Base-by-base conservation (phyloP, 2,888 invertebrate species). In the Drosophila neotestacea region DNA sequence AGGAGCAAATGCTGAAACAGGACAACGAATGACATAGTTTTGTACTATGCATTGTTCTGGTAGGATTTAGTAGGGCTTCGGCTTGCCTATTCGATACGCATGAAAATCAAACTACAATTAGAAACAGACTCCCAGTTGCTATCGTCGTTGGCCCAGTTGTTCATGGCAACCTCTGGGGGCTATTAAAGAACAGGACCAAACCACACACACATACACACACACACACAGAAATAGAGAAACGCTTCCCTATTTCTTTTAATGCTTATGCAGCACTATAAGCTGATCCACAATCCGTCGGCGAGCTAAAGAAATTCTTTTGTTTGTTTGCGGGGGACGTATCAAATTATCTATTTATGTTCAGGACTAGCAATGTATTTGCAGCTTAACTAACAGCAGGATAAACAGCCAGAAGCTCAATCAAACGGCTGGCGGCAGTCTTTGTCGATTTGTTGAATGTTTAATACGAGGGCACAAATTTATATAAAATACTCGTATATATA, bases 81-180 rank as follows among this genome's bases (percentile, higher is more conserved):
- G 4, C 56, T 74, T 58, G 47, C 60, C 48, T 83, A 79, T 88
- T 84, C 89, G 87, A 84, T 83, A 84, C 89, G 87, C 76, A 84
- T 74, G 76, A 76, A 87, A 85, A 85, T 85, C 89, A 85, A 89
- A 87, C 79, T 76, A 89, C 85, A 85, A 85, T 85, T 85, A 85
- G 85, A 79, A 79, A 68, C 79, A 85, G 87, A 73, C 66, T 60
- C 66, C 55, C 56, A 52, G 51, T 47, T 46, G 44, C 52, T 54
- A 30, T 47, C 42, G 62, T 41, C 41, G 38, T 52, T 46, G 73
- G 52, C 30, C 41, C 56, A 70, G 70, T 58, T 59, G 60, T 50
- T 41, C 38, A 30, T 39, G 69, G 42, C 50, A 52, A 65, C 60
- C 67, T 70, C 69, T 52, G 44, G 69, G 65, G 70, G 69, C 85